Base-by-base conservation (phyloP, 1,140 invertebrate species). In the Drosophila tristis region DNA sequence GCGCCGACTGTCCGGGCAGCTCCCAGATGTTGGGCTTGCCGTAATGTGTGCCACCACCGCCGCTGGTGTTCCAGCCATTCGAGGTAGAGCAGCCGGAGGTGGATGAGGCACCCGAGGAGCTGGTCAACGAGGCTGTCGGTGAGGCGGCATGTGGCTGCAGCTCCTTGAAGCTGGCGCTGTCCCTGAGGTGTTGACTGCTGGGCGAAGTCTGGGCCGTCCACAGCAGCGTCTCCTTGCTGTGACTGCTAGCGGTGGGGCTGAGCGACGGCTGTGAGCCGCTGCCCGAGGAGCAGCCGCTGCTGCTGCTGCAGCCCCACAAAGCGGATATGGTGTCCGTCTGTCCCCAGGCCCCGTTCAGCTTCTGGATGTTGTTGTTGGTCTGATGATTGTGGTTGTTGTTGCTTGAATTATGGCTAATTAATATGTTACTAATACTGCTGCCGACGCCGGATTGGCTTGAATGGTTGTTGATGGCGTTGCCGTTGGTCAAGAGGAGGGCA, bases 341-440 rank as follows among this genome's bases (percentile, higher is more conserved):
- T 5, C 63, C 74, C 78, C 65, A 84, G 45, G 73, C 50, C 35
- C 68, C 57, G 54, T 47, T 66, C 50, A 58, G 67, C 29, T 62
- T 63, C n/a, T 31, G 61, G 56, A n/a, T 53, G 51, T 74, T 71
- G 48, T 48, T 51, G 20, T 50, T 78, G 74, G 67, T 64, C 23
- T 79, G 60, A 68, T 73, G 70, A 90, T 91, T 91, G 84, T 90
- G 72, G 76, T 70, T 89, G 49, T 26, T 57, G 60, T 25, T 59
- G 65, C 79, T 72, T 81, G 80, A 87, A 91, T 91, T 91, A 90
- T 91, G 82, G 81, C 90, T 91, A 90, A 84, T 87, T 78, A 91
- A 87, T 90, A 91, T 90, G 77, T 91, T 91, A 91, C 80, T 91
- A 91, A 90, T 91, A 91, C 90, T 91, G 86, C 78, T 91, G 85